Base-by-base conservation (phyloP, 2,113 vertebrate species). In the Cisticola juncidis region DNA sequence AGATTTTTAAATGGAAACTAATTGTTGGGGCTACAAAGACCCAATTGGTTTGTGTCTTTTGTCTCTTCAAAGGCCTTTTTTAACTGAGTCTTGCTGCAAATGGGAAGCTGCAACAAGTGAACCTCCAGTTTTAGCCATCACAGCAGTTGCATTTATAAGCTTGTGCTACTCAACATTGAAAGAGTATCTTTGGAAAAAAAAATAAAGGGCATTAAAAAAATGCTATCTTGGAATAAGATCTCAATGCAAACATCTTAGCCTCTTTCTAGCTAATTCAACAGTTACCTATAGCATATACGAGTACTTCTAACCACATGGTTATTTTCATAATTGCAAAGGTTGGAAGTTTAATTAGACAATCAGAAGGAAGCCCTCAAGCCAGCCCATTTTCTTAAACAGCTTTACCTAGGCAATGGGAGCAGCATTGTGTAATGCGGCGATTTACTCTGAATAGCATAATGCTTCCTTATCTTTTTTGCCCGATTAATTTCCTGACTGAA, bases 291-390 rank as follows among this genome's bases (percentile, higher is more conserved):
- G 85, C 80, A 93, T 76, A 90, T 86, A 93, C 54, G 60, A 93
- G 88, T 90, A 90, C 45, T 86, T 97, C 86, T 95, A 96, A 95
- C 95, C 96, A 92, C 94, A 96, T 26, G 11, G 95, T 94, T 97
- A 95, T 96, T 97, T 96, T 94, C 96, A 95, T 95, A 97, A 96
- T 96, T 96, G 96, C 95, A 96, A 97, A 96, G 95, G 94, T 93
- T 97, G 95, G 96, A 96, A 96, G 95, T 96, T 96, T 97, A 97
- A 96, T 94, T 96, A 96, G 95, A 97, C 88, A 97, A 95, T 95
- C 95, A 97, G 92, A 97, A 96, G 86, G 86, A 94, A 96, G 94
- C 96, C 94, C 95, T 96, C 92, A 95, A 96, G 95, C 95, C 94
- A 96, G 92, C 90, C 95, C 92, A 95, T 97, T 97, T 97, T 96